These are phyloP conservation scores for Drosophila tanythrix DNA, from an alignment of 2,888 invertebrate genomes.

Conservation along the genomic window DNA sequence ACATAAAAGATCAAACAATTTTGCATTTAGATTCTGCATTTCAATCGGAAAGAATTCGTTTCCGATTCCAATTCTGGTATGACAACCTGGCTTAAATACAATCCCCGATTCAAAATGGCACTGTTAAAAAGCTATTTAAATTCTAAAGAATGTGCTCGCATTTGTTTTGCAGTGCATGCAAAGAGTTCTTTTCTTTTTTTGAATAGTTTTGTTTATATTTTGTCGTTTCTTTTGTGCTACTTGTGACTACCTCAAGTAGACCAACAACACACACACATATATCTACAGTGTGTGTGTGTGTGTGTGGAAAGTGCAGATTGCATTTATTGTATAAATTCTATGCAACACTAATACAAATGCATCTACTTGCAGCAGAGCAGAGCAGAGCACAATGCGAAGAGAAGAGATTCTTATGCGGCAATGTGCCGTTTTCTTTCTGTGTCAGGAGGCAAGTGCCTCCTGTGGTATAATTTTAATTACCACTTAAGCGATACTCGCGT, in stretches of 20 bases:
- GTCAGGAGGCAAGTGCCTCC: constrained; percentile 57
- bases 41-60: neutral
- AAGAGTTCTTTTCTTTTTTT: constrained; percentile 17
- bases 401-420: constrained; percentile 45
- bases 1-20: too few relatives aligned
- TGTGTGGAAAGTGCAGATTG: constrained; percentile 18
- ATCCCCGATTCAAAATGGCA: neutral
- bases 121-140: constrained; percentile 1
- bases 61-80: neutral
- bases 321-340: constrained; percentile 43
- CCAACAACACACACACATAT: constrained; percentile 6
- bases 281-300: constrained; percentile 28
- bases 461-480: constrained; percentile 80
- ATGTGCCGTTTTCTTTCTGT: constrained; percentile 61
- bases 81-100: neutral
- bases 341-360: constrained; percentile 37
- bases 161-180: constrained; percentile 15
- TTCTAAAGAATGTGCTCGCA: neutral
- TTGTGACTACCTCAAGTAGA: constrained; percentile 62
- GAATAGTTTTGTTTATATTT: constrained; percentile 38
- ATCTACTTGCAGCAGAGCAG: constrained; percentile 20
- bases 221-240: constrained; percentile 48
- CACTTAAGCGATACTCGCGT: constrained; percentile 57
- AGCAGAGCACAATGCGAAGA: constrained; percentile 5
- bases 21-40: neutral